Evolutionary conservation across 2,888 invertebrate genomes (phyloP), one percentile per base, ranked within the genome.

Genomic region (Drosophila meridionalis): DNA sequence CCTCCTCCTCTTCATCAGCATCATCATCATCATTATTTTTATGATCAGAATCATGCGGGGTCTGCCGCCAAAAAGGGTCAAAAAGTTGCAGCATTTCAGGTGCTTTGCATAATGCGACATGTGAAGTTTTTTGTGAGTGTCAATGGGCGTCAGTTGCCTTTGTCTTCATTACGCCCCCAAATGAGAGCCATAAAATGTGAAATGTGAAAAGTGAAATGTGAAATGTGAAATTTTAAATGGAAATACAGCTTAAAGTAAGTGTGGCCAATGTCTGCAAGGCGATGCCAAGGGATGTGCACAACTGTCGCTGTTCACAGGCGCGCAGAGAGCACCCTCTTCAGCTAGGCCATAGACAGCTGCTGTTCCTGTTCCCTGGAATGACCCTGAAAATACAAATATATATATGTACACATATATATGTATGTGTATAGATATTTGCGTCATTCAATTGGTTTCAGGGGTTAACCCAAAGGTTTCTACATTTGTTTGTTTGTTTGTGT

Each of bases 401-500:
- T 8, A 28, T 36, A 36, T 36, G 11, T 32, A 32, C 8, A 30
- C 11, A 28, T 55, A 14, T 26, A 12, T 26, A 12, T 36, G 8
- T 48, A 14, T 36, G 4, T 52, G 4, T 64, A 12, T 62, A 48
- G 63, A 47, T 67, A 55, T 20, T 20, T 74, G 67, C 60, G n/a
- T 69, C 66, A 72, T 78, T 78, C 77, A 76, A 80, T 72, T 72
- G 65, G 77, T 47, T 55, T 57, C 48, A 52, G 80, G 52, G 65
- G 47, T 76, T 75, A 60, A 66, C 67, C 81, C 62, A 60, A 55
- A 59, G 74, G 56, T 61, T 69, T 57, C 76, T 26, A 47, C 69
- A 64, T 68, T 66, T 77, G 75, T 87, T 80, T 80, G 88, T 83
- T 74, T 88, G 82, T 86, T 87, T 90, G 84, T 87, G 75, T 90